A percentile compares a stretch with the other conserved stretches of the same genome.
Conservation (phyloP, 92 coral and sea anemone genomes). For the Palythoa caribaeorum region DNA sequence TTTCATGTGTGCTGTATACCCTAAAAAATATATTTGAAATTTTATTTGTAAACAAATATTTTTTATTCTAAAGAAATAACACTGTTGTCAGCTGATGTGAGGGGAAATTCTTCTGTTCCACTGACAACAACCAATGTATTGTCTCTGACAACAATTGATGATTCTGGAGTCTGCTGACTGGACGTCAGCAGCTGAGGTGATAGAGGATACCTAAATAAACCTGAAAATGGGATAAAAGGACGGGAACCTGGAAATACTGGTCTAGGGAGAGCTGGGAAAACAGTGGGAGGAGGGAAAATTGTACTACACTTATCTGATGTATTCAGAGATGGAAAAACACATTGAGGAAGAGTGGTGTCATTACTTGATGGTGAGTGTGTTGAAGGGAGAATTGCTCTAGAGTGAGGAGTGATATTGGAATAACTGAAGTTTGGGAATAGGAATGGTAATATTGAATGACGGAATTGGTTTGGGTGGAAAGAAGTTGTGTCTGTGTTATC, state of each 20-base stretch:
- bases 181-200: not conserved
- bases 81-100: conserved; percentile 43
- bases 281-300: not conserved
- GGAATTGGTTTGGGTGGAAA: not conserved
- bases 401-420: not conserved
- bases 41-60: not conserved
- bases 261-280: conserved; percentile 15
- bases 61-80: conserved; percentile 40
- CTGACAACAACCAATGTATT: conserved; percentile 36
- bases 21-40: not conserved
- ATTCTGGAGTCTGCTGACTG: conserved; percentile 25
- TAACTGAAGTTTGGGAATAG: not conserved
- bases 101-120: conserved; percentile 35
- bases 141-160: conserved; percentile 42
- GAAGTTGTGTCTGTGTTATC: not conserved
- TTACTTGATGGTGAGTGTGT: not conserved
- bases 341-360: not conserved
- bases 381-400: not conserved
- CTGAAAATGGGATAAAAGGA: conserved; percentile 18
- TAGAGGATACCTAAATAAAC: not conserved
- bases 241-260: not conserved
- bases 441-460: not conserved
- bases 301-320: not conserved
- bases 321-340: not conserved
- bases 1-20: too few relatives aligned